A percentile compares a stretch with the other conserved stretches of the same genome.
These are phyloP conservation scores for Leucophora obtusa DNA, from an alignment of 2,888 invertebrate species.

Conservation along the genomic window DNA sequence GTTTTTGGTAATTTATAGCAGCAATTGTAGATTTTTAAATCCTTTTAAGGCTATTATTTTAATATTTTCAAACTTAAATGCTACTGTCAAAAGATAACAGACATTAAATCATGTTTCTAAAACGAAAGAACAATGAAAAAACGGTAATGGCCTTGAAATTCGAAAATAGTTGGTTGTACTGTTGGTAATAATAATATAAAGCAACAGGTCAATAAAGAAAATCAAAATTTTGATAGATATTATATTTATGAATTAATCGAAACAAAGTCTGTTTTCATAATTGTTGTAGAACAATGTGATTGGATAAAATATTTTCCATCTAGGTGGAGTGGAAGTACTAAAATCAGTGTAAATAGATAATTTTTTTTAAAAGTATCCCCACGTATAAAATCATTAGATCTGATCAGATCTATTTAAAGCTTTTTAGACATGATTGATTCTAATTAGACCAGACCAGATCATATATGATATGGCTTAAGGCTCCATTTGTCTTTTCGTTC, in stretches of 20 bases:
- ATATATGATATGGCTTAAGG: no score
- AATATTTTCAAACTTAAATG: conserved; percentile 54
- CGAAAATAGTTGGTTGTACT: conserved; percentile 1
- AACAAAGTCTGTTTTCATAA: no score
- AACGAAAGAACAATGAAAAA: not conserved
- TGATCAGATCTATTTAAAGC: no score
- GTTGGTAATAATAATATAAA: not conserved
- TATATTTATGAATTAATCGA: not conserved
- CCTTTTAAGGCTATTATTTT: conserved; percentile 52
- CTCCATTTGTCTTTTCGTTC: no score
- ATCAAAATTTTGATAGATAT: not conserved
- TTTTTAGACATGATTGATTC: no score
- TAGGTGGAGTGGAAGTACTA: no score
- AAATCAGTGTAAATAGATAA: no score
- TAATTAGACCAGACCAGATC: no score
- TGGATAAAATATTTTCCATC: no score
- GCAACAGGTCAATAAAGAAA: conserved; percentile 23
- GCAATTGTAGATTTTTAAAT: conserved; percentile 49
- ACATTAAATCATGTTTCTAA: conserved; percentile 51
- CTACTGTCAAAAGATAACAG: conserved; percentile 61
- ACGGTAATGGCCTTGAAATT: conserved; percentile 32
- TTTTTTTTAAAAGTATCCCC: no score
- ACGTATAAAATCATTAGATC: no score
- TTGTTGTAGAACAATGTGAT: no score
- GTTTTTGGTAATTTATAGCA: conserved; percentile 53